Evolutionary conservation across 2,797 vertebrate genomes (phyloP), one percentile per base, ranked within the genome.

Genomic region (Crocidura indochinensis): DNA sequence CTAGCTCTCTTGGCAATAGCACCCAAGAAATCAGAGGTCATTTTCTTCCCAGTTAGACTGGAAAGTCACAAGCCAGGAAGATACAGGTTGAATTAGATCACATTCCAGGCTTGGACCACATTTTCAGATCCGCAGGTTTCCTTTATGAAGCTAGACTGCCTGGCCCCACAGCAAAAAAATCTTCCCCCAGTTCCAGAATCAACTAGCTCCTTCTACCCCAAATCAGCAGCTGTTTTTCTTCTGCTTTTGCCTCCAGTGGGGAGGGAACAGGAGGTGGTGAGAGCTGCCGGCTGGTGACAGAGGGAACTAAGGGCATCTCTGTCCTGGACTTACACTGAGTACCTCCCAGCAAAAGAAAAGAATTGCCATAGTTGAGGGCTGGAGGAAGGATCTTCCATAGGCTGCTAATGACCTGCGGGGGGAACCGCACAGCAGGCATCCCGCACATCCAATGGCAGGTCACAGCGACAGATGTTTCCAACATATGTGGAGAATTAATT

Each of bases 401-500:
- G 22, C 96, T 96, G 98, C 98, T 99, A 98, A 99, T 98, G 98
- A 98, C 98, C 98, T 98, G 98, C 95, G 97, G 98, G 98, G 98
- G 97, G 24, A 98, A 93, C 98, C 95, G 98, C 99, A 96, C 99
- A 99, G 99, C 99, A 99, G 99, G 98, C 97, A 97, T 99, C 99
- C 98, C 98, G 97, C 98, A 98, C 98, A 98, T 99, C 98, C 98
- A 97, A 97, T 98, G 98, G 99, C 99, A 99, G 99, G 99, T 99
- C 99, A 99, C 97, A 94, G 98, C 98, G 98, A 99, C 99, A 99
- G 99, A 99, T 99, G 99, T 99, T 99, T 98, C 98, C 98, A 99
- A 98, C 99, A 99, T 99, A 99, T 99, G 99, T 99, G 99, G 98
- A 98, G 98, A 99, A 99, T 99, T 99, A 99, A 99, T 99, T 99